Base-by-base conservation (phyloP, 2,113 vertebrate species). In the Mystacornis crossleyi region DNA sequence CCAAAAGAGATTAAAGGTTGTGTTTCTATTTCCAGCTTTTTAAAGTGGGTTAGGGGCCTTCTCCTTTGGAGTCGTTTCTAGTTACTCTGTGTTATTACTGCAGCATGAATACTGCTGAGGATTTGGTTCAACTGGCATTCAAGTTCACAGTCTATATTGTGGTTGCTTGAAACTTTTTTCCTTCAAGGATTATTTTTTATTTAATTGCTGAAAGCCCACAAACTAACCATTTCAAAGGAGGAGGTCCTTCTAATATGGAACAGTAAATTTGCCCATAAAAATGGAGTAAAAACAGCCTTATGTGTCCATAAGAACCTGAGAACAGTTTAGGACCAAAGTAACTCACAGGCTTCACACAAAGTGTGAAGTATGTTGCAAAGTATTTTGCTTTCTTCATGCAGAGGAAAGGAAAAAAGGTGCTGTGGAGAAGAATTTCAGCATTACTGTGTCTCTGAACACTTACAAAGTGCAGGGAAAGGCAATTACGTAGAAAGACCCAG, bases 181-280 rank as follows among this genome's bases (percentile, higher is more conserved):
- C 65, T 93, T 87, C 40, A 60, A 81, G 55, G 38, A 81, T 91
- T 89, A 51, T 75, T 94, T 94, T 89, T 85, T 38, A 69, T 73
- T 95, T 89, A 81, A 86, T 79, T 82, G 45, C 50, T 75, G 23
- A 75, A 75, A 72, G 14, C 28, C 45, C 57, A 34, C 42, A 84
- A 34, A 64, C 6, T 40, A 81, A 66, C 53, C 9, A 61, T 95
- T 92, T 88, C 54, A 80, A 85, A 90, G 34, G 36, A 60, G 31
- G 36, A 80, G 25, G 36, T 24, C 53, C 73, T 90, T 88, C 66
- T 89, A 74, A 82, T 47, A 72, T 4, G 24, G 28, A 66, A 65
- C 34, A 70, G 58, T 60, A 90, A 80, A 73, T 54, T 92, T 29
- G 18, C 11, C 19, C 48, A n/a, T 84, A 73, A 91, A 94, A 89